Percentiles rank a stretch among this genome's conserved stretches.
Conservation (phyloP, 1,140 invertebrate species). For the Drosophila ercepeae region DNA sequence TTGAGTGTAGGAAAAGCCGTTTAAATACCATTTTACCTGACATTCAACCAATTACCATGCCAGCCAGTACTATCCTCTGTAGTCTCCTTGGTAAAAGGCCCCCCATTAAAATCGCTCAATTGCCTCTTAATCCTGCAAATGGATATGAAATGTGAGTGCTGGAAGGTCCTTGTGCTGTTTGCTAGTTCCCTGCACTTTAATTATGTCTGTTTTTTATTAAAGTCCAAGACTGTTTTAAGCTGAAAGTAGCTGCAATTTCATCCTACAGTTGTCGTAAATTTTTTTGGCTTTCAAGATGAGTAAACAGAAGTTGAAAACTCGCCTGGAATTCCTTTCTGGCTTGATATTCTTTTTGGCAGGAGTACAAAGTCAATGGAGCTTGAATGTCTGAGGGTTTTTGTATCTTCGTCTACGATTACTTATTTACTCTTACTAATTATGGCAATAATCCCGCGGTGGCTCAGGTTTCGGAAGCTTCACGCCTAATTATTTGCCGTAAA, state of each 20-base stretch:
- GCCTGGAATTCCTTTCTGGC: slow-evolving; percentile 8
- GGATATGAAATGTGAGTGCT: background rate
- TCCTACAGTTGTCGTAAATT: slow-evolving; percentile 47
- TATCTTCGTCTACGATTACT: slow-evolving; percentile 20
- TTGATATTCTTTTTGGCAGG: background rate
- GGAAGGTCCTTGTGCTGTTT: slow-evolving; percentile 1
- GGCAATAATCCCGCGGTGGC: slow-evolving; percentile 42
- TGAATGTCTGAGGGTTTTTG: slow-evolving; percentile 21
- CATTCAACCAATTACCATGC: background rate
- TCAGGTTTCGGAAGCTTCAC: slow-evolving; percentile 54
- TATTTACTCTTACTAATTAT: slow-evolving; percentile 49
- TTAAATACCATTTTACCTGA: background rate
- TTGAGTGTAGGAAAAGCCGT: background rate
- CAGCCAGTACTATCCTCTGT: background rate
- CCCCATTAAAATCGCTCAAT: slow-evolving; percentile 14
- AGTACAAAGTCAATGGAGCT: slow-evolving; percentile 43
- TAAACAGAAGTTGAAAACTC: slow-evolving; percentile 45
- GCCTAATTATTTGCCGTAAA: slow-evolving; percentile 54
- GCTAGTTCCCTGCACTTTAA: slow-evolving; percentile 35
- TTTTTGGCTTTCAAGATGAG: slow-evolving; percentile 54
- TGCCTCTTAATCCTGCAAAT: slow-evolving; percentile 17
- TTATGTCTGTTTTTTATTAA: slow-evolving; percentile 40
- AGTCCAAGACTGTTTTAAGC: slow-evolving; percentile 13
- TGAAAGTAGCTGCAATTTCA: slow-evolving; percentile 32
- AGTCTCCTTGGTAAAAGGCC: background rate